A percentile compares a stretch with the other conserved stretches of the same genome.
These are phyloP conservation scores for Macrostomum lignano DNA, from an alignment of 1,140 invertebrate species.

Conservation along the genomic window DNA sequence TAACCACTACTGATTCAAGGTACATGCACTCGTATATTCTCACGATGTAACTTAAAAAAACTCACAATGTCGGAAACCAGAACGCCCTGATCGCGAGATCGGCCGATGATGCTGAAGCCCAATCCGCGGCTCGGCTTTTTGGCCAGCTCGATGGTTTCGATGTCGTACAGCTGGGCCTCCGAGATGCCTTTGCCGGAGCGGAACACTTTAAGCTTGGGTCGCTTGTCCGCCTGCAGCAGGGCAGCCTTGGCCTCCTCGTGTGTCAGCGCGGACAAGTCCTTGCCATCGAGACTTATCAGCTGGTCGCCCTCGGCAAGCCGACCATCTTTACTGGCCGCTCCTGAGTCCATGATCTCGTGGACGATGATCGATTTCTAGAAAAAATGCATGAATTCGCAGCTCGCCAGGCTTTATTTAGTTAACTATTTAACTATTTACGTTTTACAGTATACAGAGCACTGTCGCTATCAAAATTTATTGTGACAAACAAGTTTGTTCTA, in stretches of 20 bases:
- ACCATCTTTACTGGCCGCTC: constrained; percentile 2
- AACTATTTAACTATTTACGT: not conserved
- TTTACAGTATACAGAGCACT: no score
- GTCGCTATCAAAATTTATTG: no score
- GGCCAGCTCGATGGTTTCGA: constrained; percentile 54
- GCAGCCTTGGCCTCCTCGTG: constrained; percentile 5
- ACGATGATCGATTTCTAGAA: not conserved
- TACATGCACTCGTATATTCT: no score
- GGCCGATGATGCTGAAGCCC: constrained; percentile 60
- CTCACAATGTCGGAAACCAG: constrained; percentile 68
- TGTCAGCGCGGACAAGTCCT: constrained; percentile 4
- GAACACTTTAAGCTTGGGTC: no score
- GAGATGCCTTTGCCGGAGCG: no score
- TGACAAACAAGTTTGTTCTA: no score
- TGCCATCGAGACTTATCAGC: not conserved
- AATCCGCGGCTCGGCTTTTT: constrained; percentile 73
- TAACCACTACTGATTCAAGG: no score
- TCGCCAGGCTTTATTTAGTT: not conserved
- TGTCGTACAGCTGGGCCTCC: no score
- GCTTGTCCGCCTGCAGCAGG: constrained; percentile 2
- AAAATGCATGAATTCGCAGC: constrained; percentile 14
- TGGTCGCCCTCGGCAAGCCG: not conserved
- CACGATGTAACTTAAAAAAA: no score
- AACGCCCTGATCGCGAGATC: constrained; percentile 53
- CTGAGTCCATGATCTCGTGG: constrained; percentile 1